A percentile compares a stretch with the other conserved stretches of the same genome.
phyloP scores from a whole-genome alignment of 92 coral and sea anemone genomes.

The Porites rus region DNA sequence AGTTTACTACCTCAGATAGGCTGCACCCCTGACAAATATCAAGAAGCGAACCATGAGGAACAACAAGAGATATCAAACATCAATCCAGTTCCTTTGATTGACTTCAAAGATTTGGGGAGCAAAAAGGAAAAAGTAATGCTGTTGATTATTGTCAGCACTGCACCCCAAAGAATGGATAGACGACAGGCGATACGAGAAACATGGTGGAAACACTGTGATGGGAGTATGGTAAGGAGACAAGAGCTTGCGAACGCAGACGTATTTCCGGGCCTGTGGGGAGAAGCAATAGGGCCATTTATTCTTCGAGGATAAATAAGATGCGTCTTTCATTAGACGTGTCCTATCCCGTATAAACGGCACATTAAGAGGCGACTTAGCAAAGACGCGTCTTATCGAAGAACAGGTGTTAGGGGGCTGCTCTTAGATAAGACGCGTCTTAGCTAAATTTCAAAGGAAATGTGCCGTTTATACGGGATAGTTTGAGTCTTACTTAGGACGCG shows the following conservation, averaged over 20 bases:
- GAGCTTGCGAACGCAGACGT: neutral
- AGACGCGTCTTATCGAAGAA: too few relatives aligned
- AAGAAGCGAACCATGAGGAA: neutral
- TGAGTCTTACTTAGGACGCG: too few relatives aligned
- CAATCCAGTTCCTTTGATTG: neutral
- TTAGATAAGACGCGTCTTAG: too few relatives aligned
- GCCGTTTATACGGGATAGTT: too few relatives aligned
- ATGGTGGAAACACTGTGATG: constrained; percentile 59
- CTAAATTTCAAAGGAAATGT: too few relatives aligned
- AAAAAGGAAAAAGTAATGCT: constrained; percentile 1
- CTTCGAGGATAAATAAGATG: too few relatives aligned
- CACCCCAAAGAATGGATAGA: constrained; percentile 42
- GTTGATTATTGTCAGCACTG: constrained; percentile 30
- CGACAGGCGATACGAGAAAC: constrained; percentile 54
- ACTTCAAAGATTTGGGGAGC: constrained; percentile 12
- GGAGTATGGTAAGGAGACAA: neutral
- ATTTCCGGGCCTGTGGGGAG: neutral
- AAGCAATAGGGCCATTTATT: neutral
- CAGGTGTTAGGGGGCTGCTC: too few relatives aligned
- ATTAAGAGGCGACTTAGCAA: too few relatives aligned
- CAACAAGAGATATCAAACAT: neutral
- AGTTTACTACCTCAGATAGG: too few relatives aligned
- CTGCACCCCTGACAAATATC: too few relatives aligned
- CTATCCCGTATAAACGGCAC: too few relatives aligned
- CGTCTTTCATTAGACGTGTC: too few relatives aligned